Percentiles rank a stretch among this genome's conserved stretches.
These are phyloP conservation scores for Actias luna DNA, from an alignment of 2,888 invertebrate genomes.

Conservation along the genomic window DNA sequence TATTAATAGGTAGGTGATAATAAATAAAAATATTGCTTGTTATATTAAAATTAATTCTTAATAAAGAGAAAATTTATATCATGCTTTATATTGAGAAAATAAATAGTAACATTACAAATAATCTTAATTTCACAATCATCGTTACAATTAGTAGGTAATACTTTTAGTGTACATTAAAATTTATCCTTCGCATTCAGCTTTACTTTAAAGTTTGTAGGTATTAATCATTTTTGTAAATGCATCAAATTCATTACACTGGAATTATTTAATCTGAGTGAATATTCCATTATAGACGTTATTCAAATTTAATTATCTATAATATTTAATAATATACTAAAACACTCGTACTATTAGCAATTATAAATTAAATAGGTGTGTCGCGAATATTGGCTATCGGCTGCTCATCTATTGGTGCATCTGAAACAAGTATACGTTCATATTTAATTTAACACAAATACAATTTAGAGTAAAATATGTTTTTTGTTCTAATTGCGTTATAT, in stretches of 20 bases:
- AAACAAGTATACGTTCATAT: conserved; percentile 13
- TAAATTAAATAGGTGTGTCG: conserved; percentile 29
- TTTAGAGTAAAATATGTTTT: neutral
- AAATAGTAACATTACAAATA: neutral
- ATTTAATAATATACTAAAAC: too few relatives aligned
- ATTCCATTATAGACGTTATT: neutral
- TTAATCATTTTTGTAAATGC: neutral
- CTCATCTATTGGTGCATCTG: conserved; percentile 38
- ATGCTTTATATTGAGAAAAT: neutral
- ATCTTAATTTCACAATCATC: neutral
- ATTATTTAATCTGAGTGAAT: neutral
- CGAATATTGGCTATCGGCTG: conserved; percentile 23
- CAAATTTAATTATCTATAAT: neutral
- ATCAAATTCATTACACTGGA: neutral
- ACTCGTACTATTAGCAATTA: too few relatives aligned
- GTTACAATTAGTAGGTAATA: neutral
- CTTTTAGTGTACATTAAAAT: neutral
- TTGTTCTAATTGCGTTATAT: too few relatives aligned
- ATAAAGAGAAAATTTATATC: too few relatives aligned
- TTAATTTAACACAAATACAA: neutral
- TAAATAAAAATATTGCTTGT: too few relatives aligned
- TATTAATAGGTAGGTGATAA: too few relatives aligned
- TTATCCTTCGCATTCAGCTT: neutral
- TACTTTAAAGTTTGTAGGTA: neutral
- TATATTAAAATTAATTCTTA: too few relatives aligned